Conservation (phyloP, 64 coral and sea anemone species). For the Porites australiensis region DNA sequence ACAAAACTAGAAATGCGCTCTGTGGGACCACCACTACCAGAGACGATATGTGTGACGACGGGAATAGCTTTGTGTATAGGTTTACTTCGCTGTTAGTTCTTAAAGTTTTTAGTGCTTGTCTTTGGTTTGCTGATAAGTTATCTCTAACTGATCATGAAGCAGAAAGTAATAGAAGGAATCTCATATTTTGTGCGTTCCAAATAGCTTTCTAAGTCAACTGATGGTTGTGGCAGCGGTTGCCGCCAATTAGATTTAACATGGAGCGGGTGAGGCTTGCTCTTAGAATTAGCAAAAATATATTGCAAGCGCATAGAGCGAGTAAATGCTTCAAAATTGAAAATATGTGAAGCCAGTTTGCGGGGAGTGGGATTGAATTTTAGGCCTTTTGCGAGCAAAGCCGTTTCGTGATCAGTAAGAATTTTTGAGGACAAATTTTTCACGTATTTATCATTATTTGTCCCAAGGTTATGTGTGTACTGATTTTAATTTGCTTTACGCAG, state of each 20-base stretch:
- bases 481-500: not conserved
- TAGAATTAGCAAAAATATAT: slow-evolving; percentile 22
- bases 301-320: slow-evolving; percentile 16
- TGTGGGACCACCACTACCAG: too few relatives aligned
- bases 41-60: too few relatives aligned
- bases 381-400: slow-evolving; percentile 3
- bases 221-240: slow-evolving; percentile 40
- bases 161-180: slow-evolving; percentile 37
- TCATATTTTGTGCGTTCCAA: slow-evolving; percentile 60
- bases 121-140: slow-evolving; percentile 54
- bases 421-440: slow-evolving; percentile 35
- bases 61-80: not conserved
- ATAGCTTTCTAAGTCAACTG: slow-evolving; percentile 21
- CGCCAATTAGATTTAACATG: slow-evolving; percentile 19
- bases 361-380: slow-evolving; percentile 8
- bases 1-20: too few relatives aligned
- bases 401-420: slow-evolving; percentile 5
- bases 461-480: slow-evolving; percentile 17
- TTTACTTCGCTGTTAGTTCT: slow-evolving; percentile 13
- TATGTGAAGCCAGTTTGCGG: slow-evolving; percentile 14
- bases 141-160: slow-evolving; percentile 38
- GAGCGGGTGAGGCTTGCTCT: slow-evolving; percentile 38
- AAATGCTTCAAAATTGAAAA: slow-evolving; percentile 8
- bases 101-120: slow-evolving; percentile 32
- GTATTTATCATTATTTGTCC: slow-evolving; percentile 10